A percentile compares a stretch with the other conserved stretches of the same genome.
phyloP scores from a whole-genome alignment of 1,140 invertebrate species.

The Bombus waltoni region DNA sequence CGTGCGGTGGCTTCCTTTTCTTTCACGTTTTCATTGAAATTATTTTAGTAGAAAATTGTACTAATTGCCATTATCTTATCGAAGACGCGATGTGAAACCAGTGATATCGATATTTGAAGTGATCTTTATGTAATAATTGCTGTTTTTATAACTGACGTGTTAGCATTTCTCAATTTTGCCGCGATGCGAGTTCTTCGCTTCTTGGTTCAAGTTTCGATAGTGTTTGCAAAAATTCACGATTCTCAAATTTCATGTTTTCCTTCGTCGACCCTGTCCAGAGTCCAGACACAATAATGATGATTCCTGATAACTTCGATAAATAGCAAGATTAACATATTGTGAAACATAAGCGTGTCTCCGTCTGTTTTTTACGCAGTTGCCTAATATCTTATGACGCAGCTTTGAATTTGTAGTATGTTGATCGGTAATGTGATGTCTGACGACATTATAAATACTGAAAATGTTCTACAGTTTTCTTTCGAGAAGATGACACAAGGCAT shows the following conservation, averaged over 20 bases:
- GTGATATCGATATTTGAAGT: not conserved
- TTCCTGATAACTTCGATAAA: not conserved
- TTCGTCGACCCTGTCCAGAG: not conserved
- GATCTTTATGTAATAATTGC: slow-evolving; percentile 10
- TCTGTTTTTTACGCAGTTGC: not conserved
- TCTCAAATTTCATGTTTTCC: slow-evolving; percentile 1
- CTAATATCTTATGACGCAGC: not conserved
- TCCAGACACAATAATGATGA: not conserved
- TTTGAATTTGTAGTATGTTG: not conserved
- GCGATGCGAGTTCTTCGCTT: too few species aligned
- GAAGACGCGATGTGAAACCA: not conserved
- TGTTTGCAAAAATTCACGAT: not conserved
- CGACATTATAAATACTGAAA: not conserved
- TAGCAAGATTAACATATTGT: not conserved
- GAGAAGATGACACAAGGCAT: not conserved
- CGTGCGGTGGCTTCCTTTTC: too few species aligned
- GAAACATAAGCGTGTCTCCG: not conserved
- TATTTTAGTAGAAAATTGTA: too few species aligned
- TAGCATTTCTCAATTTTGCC: not conserved
- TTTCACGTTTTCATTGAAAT: too few species aligned
- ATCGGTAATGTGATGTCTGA: not conserved
- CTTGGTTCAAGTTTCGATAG: not conserved
- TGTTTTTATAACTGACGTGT: not conserved
- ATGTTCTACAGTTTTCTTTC: not conserved
- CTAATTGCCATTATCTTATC: too few species aligned